Conservation (phyloP, 1,140 invertebrate species). For the Drosophila tani region DNA sequence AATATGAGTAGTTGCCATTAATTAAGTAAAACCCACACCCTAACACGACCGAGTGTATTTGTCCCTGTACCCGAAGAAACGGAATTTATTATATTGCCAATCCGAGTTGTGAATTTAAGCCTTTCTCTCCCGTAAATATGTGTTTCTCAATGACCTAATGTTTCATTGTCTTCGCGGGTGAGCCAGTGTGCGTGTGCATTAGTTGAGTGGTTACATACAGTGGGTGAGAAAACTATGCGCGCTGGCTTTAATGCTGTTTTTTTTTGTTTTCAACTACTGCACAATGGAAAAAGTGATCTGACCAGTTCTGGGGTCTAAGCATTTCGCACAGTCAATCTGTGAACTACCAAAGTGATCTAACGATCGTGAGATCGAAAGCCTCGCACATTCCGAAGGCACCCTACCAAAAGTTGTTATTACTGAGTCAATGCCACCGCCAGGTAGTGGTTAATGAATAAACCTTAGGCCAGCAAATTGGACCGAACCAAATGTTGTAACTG, state of each 20-base stretch:
- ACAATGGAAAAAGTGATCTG: conserved; percentile 36
- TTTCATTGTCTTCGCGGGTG: conserved; percentile 37
- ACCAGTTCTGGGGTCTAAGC: conserved; percentile 34
- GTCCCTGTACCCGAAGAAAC: conserved; percentile 20
- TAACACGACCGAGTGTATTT: conserved; percentile 6
- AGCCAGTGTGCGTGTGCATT: conserved; percentile 31
- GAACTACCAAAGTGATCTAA: conserved; percentile 38
- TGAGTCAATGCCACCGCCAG: conserved; percentile 39
- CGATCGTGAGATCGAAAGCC: background rate
- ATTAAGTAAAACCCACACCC: conserved; percentile 3
- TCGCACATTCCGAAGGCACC: conserved; percentile 14
- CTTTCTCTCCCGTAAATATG: conserved; percentile 35
- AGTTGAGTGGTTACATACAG: conserved; percentile 47
- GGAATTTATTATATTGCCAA: conserved; percentile 25
- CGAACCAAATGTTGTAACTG: conserved; percentile 32
- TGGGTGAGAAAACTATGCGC: conserved; percentile 46
- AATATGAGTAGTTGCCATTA: conserved; percentile 11
- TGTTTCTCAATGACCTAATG: conserved; percentile 54
- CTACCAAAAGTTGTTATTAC: conserved; percentile 26
- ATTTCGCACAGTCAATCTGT: conserved; percentile 35
- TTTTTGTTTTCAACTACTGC: conserved; percentile 20
- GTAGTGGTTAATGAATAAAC: conserved; percentile 32
- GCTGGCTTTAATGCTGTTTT: conserved; percentile 21
- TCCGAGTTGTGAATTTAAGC: conserved; percentile 15
- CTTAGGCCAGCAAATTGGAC: conserved; percentile 26